Percentiles rank a stretch among this genome's conserved stretches.
Conservation (phyloP, 2,888 invertebrate species). For the Bruchidius siliquastri region DNA sequence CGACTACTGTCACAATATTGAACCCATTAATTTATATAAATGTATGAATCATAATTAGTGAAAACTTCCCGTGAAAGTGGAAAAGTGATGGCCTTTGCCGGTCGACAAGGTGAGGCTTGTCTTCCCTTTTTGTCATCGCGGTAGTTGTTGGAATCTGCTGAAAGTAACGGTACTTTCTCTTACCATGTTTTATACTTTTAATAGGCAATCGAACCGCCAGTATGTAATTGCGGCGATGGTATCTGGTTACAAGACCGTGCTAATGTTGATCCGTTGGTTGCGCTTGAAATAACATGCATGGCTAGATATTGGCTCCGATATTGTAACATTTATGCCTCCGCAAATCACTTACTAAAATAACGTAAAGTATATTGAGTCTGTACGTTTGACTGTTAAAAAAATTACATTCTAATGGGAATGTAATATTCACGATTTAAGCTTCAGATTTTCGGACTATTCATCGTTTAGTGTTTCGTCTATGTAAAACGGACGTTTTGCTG, state of each 20-base stretch:
- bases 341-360: no score
- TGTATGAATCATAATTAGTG: background rate
- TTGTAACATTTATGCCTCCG: background rate
- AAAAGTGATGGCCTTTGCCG: background rate
- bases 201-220: background rate
- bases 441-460: no score
- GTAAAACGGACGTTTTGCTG: no score
- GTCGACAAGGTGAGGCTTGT: background rate
- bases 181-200: background rate
- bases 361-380: no score
- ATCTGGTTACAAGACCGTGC: background rate
- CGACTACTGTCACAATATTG: background rate
- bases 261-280: background rate
- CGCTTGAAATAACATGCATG: background rate
- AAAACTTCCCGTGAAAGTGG: background rate
- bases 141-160: background rate
- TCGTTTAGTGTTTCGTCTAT: no score
- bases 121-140: background rate
- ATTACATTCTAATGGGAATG: no score
- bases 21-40: background rate
- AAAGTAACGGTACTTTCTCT: background rate
- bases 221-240: background rate
- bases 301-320: background rate
- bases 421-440: no score
- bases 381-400: no score